These are phyloP conservation scores for Euzophera pinguis DNA, from an alignment of 2,888 invertebrate genomes.

Conservation along the genomic window DNA sequence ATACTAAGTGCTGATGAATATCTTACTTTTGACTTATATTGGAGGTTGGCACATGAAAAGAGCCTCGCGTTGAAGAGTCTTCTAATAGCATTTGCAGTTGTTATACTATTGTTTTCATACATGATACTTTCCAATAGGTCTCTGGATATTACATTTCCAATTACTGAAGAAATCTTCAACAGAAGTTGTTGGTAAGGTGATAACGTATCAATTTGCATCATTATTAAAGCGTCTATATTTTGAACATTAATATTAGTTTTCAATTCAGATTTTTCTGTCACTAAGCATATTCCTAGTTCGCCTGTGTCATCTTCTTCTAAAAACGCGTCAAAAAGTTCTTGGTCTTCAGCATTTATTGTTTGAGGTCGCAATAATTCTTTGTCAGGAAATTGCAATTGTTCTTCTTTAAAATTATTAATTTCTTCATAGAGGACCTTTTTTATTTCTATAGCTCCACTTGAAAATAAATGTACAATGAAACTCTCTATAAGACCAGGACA, in stretches of 20 bases:
- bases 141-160: slow-evolving; percentile 77
- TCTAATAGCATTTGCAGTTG: slow-evolving; percentile 75
- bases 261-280: slow-evolving; percentile 54
- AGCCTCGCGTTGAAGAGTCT: slow-evolving; percentile 76
- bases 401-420: slow-evolving; percentile 36
- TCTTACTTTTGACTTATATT: slow-evolving; percentile 32
- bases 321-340: slow-evolving; percentile 44
- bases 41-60: slow-evolving; percentile 71
- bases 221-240: slow-evolving; percentile 68
- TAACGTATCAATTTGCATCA: slow-evolving; percentile 78
- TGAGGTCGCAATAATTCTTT: slow-evolving; percentile 46
- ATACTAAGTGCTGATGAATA: slow-evolving; percentile 24
- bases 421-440: slow-evolving; percentile 45
- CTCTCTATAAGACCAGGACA: slow-evolving; percentile 76
- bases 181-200: slow-evolving; percentile 80
- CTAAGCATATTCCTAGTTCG: slow-evolving; percentile 52
- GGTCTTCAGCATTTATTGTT: slow-evolving; percentile 51
- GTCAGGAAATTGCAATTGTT: slow-evolving; percentile 61
- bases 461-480: slow-evolving; percentile 71
- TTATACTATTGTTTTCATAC: slow-evolving; percentile 69
- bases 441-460: slow-evolving; percentile 63
- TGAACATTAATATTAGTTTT: slow-evolving; percentile 57
- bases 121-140: slow-evolving; percentile 74
- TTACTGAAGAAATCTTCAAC: slow-evolving; percentile 79
- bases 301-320: slow-evolving; percentile 41